These are phyloP conservation scores for Grallaria varia DNA, from an alignment of 2,113 vertebrate genomes.

Conservation along the genomic window DNA sequence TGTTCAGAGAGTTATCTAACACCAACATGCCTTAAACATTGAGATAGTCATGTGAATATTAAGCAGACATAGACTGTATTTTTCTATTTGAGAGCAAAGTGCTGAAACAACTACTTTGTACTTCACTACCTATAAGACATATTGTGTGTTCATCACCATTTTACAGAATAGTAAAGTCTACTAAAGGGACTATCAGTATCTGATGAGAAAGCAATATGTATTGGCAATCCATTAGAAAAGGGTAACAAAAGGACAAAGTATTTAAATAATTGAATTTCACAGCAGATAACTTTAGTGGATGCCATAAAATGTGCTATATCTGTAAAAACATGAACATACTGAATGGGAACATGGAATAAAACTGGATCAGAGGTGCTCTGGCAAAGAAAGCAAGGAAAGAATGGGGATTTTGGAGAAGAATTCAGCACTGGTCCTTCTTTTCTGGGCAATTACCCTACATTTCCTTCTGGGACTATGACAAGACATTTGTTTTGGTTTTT, in stretches of 20 bases:
- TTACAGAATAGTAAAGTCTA: slow-evolving; percentile 15
- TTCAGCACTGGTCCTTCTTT: slow-evolving; percentile 6
- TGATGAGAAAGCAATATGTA: slow-evolving; percentile 64
- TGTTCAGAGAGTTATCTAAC: not conserved
- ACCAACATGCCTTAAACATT: not conserved
- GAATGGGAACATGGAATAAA: slow-evolving; percentile 35
- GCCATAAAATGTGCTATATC: slow-evolving; percentile 53
- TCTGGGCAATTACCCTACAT: not conserved
- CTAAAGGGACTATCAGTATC: slow-evolving; percentile 55
- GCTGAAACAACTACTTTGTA: slow-evolving; percentile 54
- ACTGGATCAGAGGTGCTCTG: slow-evolving; percentile 40
- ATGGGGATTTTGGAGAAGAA: slow-evolving; percentile 39
- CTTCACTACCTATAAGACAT: slow-evolving; percentile 4
- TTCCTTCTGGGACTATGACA: slow-evolving; percentile 6
- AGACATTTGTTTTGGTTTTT: not conserved
- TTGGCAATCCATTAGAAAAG: slow-evolving; percentile 61
- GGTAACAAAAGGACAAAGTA: slow-evolving; percentile 63
- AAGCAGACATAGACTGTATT: not conserved
- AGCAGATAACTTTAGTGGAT: slow-evolving; percentile 47
- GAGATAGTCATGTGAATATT: not conserved
- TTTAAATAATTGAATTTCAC: slow-evolving; percentile 51
- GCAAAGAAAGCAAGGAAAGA: slow-evolving; percentile 28
- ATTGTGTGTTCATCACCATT: slow-evolving; percentile 25
- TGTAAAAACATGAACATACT: slow-evolving; percentile 41
- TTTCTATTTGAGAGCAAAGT: slow-evolving; percentile 7